Evolutionary conservation across 53 echinoderm and acorn worm species (phyloP), one percentile per base, ranked within the genome.

Genomic region (Echinarachnius parma): DNA sequence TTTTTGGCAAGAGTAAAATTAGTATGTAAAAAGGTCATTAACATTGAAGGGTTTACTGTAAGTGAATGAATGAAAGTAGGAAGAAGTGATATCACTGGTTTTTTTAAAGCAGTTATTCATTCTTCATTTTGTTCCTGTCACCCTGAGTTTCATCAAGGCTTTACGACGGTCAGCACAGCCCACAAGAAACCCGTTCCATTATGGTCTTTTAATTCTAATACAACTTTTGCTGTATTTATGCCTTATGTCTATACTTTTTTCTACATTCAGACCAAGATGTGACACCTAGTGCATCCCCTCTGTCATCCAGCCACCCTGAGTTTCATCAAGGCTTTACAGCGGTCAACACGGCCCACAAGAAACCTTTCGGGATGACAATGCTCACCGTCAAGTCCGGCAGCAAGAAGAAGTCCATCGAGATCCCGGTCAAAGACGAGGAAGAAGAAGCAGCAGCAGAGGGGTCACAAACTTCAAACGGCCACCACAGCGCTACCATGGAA

Each of bases 351-450:
- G 55, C 75, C 26, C 35, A 60, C 27, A 44, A 76, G 35, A 48
- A 66, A 7, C 32, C 67, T 21, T 63, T 64, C 9, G 54, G 48
- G 36, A 83, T 77, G 77, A 53, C 77, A 46, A 83, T 67, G 31
- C 64, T 83, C 14, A 83, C 83, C 5, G 83, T 83, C 60, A 59
- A 68, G 20, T 83, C 83, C 0, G 83, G 83, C 11, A 76, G 77
- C 29, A 83, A 77, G 62, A 77, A 64, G 37, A 83, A 83, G 37
- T 60, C 77, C 29, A 36, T 83, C 37, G 53, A 83, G 36, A 83
- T 83, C 46, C 76, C 60, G 16, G 77, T 77, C 9, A 57, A 72
- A 22, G 66, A 66, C 3, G 64, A 64, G 10, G 64, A 37, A 14
- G 64, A 44, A 30, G 70, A 32, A n/a, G 37, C n/a, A n/a, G n/a